Percentiles rank a stretch among this genome's conserved stretches.
Conservation (phyloP, 1,140 invertebrate genomes). For the Ridgeia piscesae region DNA sequence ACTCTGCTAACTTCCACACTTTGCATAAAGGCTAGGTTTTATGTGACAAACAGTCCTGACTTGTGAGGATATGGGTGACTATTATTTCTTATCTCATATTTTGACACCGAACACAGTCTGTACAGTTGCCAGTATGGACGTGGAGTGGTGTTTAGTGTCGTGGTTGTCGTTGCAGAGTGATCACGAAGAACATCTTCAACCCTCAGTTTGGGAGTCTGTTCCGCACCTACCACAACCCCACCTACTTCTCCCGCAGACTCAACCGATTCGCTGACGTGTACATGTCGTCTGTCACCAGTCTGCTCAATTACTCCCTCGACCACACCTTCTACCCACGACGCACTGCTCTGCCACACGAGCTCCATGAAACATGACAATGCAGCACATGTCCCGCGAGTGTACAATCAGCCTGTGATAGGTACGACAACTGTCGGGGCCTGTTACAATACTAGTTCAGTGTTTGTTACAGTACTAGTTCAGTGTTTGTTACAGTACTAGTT, state of each 20-base stretch:
- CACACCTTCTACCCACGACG: constrained; percentile 94
- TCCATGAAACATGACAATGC: background rate
- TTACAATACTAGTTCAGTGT: no score
- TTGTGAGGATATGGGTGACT: no score
- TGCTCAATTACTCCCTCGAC: constrained; percentile 82
- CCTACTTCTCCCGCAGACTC: constrained; percentile 90
- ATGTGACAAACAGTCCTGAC: no score
- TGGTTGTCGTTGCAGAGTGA: background rate
- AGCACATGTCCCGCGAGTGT: background rate
- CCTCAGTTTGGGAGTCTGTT: constrained; percentile 94
- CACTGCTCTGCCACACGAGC: constrained; percentile 91
- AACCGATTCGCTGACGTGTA: constrained; percentile 96
- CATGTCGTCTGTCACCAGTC: constrained; percentile 88
- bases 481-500: no score
- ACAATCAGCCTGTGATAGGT: background rate
- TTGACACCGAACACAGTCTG: no score
- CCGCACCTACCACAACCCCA: constrained; percentile 94
- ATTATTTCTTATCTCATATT: no score
- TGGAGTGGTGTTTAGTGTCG: background rate
- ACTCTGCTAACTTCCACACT: no score
- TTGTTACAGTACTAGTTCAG: no score
- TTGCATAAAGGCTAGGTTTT: no score
- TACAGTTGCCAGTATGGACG: no score
- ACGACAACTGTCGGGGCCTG: background rate
- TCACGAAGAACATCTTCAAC: constrained; percentile 89